Evolutionary conservation across 1,140 invertebrate species (phyloP), one percentile per base, ranked within the genome.

Genomic region (Lanistes nyassanus): DNA sequence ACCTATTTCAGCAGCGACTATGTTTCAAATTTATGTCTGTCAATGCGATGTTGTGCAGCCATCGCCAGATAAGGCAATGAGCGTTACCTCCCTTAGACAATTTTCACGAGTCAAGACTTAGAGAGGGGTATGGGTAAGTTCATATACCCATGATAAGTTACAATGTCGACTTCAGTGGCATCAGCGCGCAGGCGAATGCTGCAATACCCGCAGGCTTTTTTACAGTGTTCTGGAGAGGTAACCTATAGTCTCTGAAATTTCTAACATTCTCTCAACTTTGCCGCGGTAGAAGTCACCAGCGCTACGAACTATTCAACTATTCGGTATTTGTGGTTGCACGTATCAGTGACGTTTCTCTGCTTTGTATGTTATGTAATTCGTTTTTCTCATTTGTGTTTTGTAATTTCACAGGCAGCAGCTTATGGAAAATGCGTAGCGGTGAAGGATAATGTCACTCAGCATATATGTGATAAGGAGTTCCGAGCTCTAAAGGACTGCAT

Each of bases 391-490:
- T 66, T 53, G 23, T 56, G n/a, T 31, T 65, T n/a, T 55, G n/a
- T 53, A 39, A 21, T 37, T 42, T 70, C 36, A 3, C 62, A 78
- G 77, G 77, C 73, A 53, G 36, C 69, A 21, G 67, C 68, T 7
- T 78, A 78, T 67, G 77, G 73, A 23, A 75, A 72, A 31, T 78
- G 77, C 62, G 68, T 78, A 19, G 29, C 74, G 16, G 23, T 62
- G 3, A 78, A 75, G 13, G 77, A 78, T 29, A 75, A 78, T 72
- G 37, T 78, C n/a, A 58, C 56, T 23, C 65, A 75, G 56, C 62
- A 51, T 42, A 60, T 56, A 37, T 78, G 77, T 72, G 39, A 72
- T 13, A 78, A 78, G 51, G 77, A 78, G 31, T 78, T 78, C 64
- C 65, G 71, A 42, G 77, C 73, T 21, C 42, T 78, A 36, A 71